Evolutionary conservation across 2,113 vertebrate species (phyloP).

Genomic region (Podocnemis expansa): DNA sequence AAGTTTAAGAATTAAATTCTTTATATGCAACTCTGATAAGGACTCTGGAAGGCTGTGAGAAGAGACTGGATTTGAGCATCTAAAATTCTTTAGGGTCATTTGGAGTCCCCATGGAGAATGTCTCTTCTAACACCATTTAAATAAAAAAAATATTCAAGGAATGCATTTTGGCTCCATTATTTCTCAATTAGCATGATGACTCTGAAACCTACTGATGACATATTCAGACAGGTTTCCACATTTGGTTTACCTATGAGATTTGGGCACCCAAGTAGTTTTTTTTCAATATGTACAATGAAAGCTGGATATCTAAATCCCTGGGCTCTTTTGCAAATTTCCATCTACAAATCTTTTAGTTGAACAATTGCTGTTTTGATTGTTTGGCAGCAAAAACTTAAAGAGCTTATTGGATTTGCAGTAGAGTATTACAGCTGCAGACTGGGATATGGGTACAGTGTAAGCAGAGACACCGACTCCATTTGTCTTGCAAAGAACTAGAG

Average conservation of each 20-base stretch:
- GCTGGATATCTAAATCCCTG: background rate
- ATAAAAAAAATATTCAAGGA: background rate
- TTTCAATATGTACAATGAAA: background rate
- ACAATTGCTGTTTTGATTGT: background rate
- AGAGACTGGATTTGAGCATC: background rate
- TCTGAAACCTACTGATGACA: background rate
- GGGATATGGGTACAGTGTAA: no score
- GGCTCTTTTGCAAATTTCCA: background rate
- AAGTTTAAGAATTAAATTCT: background rate
- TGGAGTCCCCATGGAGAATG: background rate
- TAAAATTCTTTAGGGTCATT: background rate
- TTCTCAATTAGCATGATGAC: background rate
- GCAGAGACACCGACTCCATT: no score
- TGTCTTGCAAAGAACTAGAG: no score
- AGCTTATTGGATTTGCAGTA: background rate
- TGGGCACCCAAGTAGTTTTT: no score
- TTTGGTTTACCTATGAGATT: no score
- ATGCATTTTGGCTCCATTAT: background rate
- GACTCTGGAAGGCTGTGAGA: no score
- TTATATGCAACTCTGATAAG: background rate
- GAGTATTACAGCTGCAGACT: no score
- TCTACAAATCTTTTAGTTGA: background rate
- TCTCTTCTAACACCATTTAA: background rate
- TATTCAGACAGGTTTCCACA: no score
- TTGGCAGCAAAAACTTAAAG: background rate